Conservation (phyloP, 2,113 vertebrate genomes). For the Egretta garzetta region DNA sequence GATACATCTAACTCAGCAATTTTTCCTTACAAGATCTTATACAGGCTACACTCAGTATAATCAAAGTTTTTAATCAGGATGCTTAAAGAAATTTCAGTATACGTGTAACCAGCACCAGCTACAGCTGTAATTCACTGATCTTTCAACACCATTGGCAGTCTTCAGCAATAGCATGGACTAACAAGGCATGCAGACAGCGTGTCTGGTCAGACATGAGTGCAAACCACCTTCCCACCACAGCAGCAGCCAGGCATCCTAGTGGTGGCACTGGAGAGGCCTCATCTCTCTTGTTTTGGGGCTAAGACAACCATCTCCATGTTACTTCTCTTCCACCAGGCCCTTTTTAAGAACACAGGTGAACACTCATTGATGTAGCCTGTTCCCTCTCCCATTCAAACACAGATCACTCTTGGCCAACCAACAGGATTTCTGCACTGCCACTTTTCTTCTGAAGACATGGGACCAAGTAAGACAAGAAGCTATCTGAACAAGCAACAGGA, state of each 20-base stretch:
- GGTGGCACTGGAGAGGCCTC: neutral
- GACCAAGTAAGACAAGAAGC: neutral
- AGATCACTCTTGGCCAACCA: neutral
- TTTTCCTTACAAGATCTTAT: neutral
- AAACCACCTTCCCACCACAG: neutral
- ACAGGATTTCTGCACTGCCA: neutral
- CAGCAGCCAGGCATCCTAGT: neutral
- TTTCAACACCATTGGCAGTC: fast-evolving
- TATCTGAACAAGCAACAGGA: neutral
- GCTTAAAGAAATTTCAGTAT: neutral
- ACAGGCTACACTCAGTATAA: neutral
- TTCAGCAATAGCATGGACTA: neutral
- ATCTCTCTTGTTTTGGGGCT: neutral
- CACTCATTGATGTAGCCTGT: neutral
- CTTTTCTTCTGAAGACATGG: neutral
- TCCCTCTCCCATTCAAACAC: neutral
- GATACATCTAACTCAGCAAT: fast-evolving
- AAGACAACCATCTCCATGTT: neutral
- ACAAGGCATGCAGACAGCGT: fast-evolving
- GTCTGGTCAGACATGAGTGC: neutral
- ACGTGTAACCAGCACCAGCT: neutral
- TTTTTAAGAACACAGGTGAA: neutral
- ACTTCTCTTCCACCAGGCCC: neutral
- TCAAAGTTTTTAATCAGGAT: neutral
- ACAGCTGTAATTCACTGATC: neutral